phyloP scores from a whole-genome alignment of 2,113 vertebrate species.

The Hippocampus guttulatus region DNA sequence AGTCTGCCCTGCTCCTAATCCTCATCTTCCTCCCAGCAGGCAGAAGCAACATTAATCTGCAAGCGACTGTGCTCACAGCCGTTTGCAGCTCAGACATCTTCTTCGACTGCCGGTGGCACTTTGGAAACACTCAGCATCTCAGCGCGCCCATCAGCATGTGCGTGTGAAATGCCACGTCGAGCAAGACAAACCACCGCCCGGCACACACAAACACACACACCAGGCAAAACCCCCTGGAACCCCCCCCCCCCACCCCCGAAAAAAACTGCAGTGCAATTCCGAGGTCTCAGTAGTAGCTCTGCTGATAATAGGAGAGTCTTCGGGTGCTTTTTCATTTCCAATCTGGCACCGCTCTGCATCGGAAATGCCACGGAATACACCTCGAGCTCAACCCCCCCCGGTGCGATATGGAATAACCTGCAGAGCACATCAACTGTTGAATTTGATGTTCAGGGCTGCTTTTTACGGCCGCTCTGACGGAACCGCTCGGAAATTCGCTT shows the following conservation, averaged over 20 bases:
- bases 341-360: constrained; percentile 40
- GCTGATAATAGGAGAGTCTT: constrained; percentile 55
- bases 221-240: not conserved
- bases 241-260: not conserved
- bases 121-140: constrained; percentile 61
- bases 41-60: constrained; percentile 65
- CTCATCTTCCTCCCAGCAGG: constrained; percentile 53
- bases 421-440: constrained; percentile 52
- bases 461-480: constrained; percentile 31
- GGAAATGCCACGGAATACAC: constrained; percentile 52
- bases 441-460: constrained; percentile 44
- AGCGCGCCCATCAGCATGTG: constrained; percentile 57
- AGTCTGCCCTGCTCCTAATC: constrained; percentile 42
- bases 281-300: constrained; percentile 35
- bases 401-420: constrained; percentile 58
- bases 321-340: constrained; percentile 54
- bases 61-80: constrained; percentile 53
- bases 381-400: constrained; percentile 38
- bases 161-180: constrained; percentile 56
- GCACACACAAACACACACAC: not conserved
- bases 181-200: constrained; percentile 31
- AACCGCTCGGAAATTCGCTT: constrained; percentile 9
- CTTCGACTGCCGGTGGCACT: constrained; percentile 55
- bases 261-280: constrained; percentile 34
- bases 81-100: constrained; percentile 51